Base-by-base conservation (phyloP, 2,797 vertebrate species). In the Hyperoplus lanceolatus region DNA sequence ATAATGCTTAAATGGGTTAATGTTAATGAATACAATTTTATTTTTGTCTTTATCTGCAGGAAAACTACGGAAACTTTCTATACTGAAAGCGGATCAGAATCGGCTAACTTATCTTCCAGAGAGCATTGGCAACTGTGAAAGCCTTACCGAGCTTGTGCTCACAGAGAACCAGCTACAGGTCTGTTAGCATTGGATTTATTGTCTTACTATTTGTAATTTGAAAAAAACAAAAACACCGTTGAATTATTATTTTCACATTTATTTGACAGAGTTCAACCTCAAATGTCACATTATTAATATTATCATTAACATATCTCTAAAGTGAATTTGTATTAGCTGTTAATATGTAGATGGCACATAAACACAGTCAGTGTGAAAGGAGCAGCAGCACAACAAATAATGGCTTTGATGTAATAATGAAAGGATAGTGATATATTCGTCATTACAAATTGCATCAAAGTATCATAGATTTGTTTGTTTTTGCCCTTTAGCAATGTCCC, bases 101-200 rank as follows among this genome's bases (percentile, higher is more conserved):
- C 95, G 96, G 55, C 96, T 99, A 66, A 82, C 93, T 16, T 96
- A 96, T 60, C 88, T 99, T 82, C 97, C 98, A 0, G 97, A 99
- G 90, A 95, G 96, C 56, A 96, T 99, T 51, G 98, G 98, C 46
- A 96, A 96, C 91, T 99, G 98, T 85, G 98, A 98, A 95, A 97
- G 93, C 93, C 97, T 99, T 87, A 97, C 97, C 4, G 98, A 99
- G 77, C 95, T 99, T 61, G 96, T 99, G 87, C 96, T 99, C 62
- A 99, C 98, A 38, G 98, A 99, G 93, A 99, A 99, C 87, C 96
- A 96, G 18, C 93, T 99, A 79, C 92, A 97, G 96, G 98, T 99
- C 85, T 90, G 95, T 93, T 39, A 61, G 51, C 50, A 60, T 14
- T 18, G 65, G 1, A 10, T 3, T 63, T 29, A 3, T 45, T 18